Percentiles rank a stretch among this genome's conserved stretches.
These are phyloP conservation scores for Tringa solitaria DNA, from an alignment of 2,113 vertebrate genomes.

Conservation along the genomic window DNA sequence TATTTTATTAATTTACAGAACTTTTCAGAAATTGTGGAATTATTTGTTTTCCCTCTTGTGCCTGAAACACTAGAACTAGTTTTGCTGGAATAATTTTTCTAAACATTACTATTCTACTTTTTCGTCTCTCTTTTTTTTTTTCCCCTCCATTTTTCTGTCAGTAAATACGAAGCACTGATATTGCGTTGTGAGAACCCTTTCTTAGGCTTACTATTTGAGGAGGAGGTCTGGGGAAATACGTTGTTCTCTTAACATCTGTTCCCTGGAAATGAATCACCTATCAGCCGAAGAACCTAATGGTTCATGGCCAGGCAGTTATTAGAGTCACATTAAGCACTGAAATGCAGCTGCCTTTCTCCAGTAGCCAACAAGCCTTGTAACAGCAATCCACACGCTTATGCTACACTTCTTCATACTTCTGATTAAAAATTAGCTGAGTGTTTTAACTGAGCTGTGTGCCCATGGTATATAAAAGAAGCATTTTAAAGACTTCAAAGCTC, in stretches of 20 bases:
- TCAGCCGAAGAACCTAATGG: not conserved
- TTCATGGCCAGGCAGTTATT: not conserved
- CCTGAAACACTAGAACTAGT: not conserved
- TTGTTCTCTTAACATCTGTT: not conserved
- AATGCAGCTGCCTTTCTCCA: not conserved
- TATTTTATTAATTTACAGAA: not conserved
- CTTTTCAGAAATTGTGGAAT: not conserved
- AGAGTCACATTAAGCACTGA: not conserved
- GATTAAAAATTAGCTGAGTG: conserved; percentile 17
- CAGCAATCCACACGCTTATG: not conserved
- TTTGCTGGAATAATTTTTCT: not conserved
- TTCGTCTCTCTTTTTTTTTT: not conserved
- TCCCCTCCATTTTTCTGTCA: not conserved
- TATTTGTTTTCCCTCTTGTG: not conserved
- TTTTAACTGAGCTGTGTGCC: not conserved
- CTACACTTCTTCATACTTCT: not conserved
- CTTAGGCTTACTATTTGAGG: not conserved
- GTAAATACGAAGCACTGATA: not conserved
- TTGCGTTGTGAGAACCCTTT: not conserved
- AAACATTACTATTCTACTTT: not conserved
- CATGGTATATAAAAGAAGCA: not conserved
- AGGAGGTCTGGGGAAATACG: not conserved
- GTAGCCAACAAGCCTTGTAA: not conserved
- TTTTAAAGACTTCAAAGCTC: not conserved
- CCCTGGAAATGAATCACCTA: not conserved